phyloP scores from a whole-genome alignment of 1,140 invertebrate species.

The Halyomorpha halys region DNA sequence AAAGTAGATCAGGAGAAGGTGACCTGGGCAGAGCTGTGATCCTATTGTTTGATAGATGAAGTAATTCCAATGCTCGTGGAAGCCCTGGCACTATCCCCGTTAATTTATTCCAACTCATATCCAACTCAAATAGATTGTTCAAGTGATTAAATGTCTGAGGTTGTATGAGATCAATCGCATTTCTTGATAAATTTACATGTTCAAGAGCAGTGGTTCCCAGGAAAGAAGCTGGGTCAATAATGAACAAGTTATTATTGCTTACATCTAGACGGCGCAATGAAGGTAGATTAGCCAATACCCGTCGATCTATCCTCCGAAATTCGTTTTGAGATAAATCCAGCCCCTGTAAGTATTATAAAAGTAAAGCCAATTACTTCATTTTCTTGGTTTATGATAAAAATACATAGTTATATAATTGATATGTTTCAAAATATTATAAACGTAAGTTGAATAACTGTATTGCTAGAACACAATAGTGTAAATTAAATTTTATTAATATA shows the following conservation, averaged over 20 bases:
- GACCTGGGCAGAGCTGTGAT: conserved; percentile 51
- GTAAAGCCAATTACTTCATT: too few species aligned
- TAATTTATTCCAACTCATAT: conserved; percentile 64
- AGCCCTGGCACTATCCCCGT: conserved; percentile 51
- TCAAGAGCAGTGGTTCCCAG: conserved; percentile 57
- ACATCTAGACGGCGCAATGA: conserved; percentile 65
- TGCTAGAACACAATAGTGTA: too few species aligned
- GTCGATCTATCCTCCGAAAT: conserved; percentile 56
- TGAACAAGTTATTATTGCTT: conserved; percentile 59
- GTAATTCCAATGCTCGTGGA: conserved; percentile 61
- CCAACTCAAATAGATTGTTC: conserved; percentile 62
- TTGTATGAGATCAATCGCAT: conserved; percentile 33
- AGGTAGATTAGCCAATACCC: conserved; percentile 60
- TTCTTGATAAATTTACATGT: conserved; percentile 38
- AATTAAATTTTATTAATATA: too few species aligned
- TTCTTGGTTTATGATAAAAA: too few species aligned
- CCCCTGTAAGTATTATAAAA: conserved; percentile 37
- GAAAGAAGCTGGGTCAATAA: conserved; percentile 62
- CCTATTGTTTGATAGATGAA: conserved; percentile 63
- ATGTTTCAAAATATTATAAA: too few species aligned
- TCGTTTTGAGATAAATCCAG: conserved; percentile 69
- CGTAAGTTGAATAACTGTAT: too few species aligned
- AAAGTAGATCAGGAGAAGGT: conserved; percentile 52
- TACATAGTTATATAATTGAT: too few species aligned
- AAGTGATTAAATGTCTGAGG: conserved; percentile 55